These are phyloP conservation scores for Nesometra sesokonis DNA, from an alignment of 35 echinoderm and acorn worm genomes.

Conservation along the genomic window DNA sequence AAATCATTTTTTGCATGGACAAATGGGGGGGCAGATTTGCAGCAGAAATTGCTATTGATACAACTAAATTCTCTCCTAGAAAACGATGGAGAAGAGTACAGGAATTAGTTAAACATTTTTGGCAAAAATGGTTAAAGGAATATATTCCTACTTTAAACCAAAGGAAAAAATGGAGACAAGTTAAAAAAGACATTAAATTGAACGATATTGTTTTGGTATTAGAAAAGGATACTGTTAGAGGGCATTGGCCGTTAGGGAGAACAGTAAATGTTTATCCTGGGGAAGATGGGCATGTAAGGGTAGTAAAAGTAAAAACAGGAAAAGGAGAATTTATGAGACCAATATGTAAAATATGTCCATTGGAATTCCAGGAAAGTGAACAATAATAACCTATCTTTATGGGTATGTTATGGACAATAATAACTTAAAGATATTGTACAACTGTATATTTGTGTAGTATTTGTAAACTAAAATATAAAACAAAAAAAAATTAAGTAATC, in stretches of 20 bases:
- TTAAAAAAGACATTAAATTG: neutral
- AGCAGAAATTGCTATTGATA: neutral
- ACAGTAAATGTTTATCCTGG: neutral
- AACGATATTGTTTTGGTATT: conserved; percentile 7
- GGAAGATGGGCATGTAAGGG: conserved; percentile 4
- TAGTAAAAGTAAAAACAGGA: conserved; percentile 6
- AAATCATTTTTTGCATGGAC: conserved; percentile 21
- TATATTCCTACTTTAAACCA: neutral
- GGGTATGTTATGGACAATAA: too few species aligned
- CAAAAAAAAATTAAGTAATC: too few species aligned
- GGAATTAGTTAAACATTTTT: conserved; percentile 17
- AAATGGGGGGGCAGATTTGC: neutral
- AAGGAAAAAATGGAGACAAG: neutral
- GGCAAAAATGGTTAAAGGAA: conserved; percentile 17
- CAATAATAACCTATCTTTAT: too few species aligned
- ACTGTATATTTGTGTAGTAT: too few species aligned
- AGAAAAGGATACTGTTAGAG: neutral
- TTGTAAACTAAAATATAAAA: too few species aligned
- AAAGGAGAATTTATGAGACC: conserved; percentile 7
- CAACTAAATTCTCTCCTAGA: neutral
- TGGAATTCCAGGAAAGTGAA: neutral
- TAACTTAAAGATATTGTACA: too few species aligned
- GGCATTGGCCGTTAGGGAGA: neutral
- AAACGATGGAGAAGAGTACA: conserved; percentile 24
- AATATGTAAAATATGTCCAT: neutral